Evolutionary conservation across 2,113 vertebrate species (phyloP).

Genomic region (Ginglymostoma cirratum): DNA sequence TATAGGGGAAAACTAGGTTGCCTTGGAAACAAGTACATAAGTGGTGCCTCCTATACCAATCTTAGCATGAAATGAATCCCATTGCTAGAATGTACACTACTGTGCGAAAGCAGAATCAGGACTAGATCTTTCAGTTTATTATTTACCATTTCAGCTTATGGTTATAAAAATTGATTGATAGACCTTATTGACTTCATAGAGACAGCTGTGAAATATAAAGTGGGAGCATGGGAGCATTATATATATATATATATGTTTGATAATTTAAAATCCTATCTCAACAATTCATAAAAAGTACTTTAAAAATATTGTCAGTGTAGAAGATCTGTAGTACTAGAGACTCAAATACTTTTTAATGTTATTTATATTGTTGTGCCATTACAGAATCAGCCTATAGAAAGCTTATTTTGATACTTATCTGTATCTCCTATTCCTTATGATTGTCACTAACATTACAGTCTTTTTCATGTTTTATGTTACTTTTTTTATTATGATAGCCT

Average conservation of each 20-base stretch:
- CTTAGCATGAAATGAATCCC: slow-evolving; percentile 22
- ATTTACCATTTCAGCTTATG: not conserved
- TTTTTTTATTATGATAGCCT: not conserved
- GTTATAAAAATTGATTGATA: not conserved
- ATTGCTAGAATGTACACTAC: not conserved
- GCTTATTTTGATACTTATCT: not conserved
- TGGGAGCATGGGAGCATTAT: too few relatives aligned
- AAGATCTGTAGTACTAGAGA: not conserved
- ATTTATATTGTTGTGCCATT: not conserved
- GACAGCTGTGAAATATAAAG: not conserved
- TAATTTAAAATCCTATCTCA: not conserved
- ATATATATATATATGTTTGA: not conserved
- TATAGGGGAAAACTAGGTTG: not conserved
- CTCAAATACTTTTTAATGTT: not conserved
- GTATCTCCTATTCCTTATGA: not conserved
- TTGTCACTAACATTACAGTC: not conserved
- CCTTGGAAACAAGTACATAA: slow-evolving; percentile 27
- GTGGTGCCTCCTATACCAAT: slow-evolving; percentile 2
- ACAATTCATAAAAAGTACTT: not conserved
- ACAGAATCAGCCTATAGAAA: not conserved
- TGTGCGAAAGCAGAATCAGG: not conserved
- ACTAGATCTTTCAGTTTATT: not conserved
- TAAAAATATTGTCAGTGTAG: not conserved
- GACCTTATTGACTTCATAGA: not conserved
- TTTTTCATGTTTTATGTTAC: not conserved